Percentiles rank a stretch among this genome's conserved stretches.
These are phyloP conservation scores for Dinoponera quadriceps DNA, from an alignment of 1,140 invertebrate species.

Conservation along the genomic window DNA sequence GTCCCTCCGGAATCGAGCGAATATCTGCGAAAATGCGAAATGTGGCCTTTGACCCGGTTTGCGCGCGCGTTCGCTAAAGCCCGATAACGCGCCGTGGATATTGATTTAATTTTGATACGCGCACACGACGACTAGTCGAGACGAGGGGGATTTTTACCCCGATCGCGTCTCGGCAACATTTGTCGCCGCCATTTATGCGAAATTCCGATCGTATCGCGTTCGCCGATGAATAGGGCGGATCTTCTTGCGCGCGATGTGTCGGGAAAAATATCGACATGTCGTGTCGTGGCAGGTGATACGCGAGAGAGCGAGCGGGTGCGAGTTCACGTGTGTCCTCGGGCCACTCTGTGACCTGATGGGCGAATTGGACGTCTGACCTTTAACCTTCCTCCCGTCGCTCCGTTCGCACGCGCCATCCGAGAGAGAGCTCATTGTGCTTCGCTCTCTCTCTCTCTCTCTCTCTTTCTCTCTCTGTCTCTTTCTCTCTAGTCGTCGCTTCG, in stretches of 20 bases:
- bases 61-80: no score
- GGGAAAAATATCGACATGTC: constrained; percentile 46
- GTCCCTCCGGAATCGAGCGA: no score
- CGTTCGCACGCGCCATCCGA: constrained; percentile 29
- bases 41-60: not conserved
- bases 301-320: not conserved
- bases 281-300: not conserved
- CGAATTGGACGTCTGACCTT: constrained; percentile 69
- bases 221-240: constrained; percentile 1
- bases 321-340: constrained; percentile 26
- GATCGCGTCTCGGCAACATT: not conserved
- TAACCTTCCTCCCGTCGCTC: constrained; percentile 60
- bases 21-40: not conserved
- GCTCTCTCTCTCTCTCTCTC: constrained; percentile 12
- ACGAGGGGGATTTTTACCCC: constrained; percentile 13
- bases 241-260: not conserved
- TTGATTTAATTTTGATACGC: constrained; percentile 21
- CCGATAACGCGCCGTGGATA: not conserved
- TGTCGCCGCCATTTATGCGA: constrained; percentile 5
- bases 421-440: constrained; percentile 44
- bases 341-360: constrained; percentile 60
- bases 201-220: constrained; percentile 2
- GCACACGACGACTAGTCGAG: not conserved
- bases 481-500: constrained; percentile 33
- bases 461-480: constrained; percentile 16